phyloP scores from a whole-genome alignment of 1,140 invertebrate species.

The Leptoteleia sp. region DNA sequence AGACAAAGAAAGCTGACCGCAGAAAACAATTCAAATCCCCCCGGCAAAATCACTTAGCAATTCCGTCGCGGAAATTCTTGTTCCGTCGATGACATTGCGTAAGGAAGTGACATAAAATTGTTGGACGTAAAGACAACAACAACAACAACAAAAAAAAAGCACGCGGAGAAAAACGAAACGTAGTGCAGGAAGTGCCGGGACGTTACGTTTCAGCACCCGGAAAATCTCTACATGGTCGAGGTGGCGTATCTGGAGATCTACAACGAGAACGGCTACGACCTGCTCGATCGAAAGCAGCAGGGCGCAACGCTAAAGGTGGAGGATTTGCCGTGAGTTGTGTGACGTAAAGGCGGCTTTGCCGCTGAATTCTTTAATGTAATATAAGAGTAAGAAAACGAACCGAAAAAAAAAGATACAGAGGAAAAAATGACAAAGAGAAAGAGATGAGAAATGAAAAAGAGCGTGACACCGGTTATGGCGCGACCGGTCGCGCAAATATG shows the following conservation, averaged over 20 bases:
- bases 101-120: too few species aligned
- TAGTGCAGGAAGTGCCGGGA: too few species aligned
- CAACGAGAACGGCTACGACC: constrained; percentile 84
- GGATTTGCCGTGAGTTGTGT: constrained; percentile 82
- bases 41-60: constrained; percentile 9
- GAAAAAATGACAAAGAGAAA: too few species aligned
- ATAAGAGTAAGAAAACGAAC: too few species aligned
- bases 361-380: constrained; percentile 50
- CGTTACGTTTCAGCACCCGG: too few species aligned
- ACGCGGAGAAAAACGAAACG: too few species aligned
- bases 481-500: constrained; percentile 45
- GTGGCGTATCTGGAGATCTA: too few species aligned
- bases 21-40: constrained; percentile 12
- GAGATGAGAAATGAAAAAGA: constrained; percentile 59
- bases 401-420: too few species aligned
- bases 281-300: constrained; percentile 83
- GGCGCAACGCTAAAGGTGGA: constrained; percentile 77
- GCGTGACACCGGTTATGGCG: constrained; percentile 14
- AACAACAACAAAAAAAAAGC: too few species aligned
- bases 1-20: constrained; percentile 42
- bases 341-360: constrained; percentile 55
- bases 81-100: too few species aligned
- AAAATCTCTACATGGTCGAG: too few species aligned
- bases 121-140: too few species aligned
- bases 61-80: constrained; percentile 37